A percentile compares a stretch with the other conserved stretches of the same genome.
Conservation (phyloP, 1,140 invertebrate species). For the Melanaphis sacchari region DNA sequence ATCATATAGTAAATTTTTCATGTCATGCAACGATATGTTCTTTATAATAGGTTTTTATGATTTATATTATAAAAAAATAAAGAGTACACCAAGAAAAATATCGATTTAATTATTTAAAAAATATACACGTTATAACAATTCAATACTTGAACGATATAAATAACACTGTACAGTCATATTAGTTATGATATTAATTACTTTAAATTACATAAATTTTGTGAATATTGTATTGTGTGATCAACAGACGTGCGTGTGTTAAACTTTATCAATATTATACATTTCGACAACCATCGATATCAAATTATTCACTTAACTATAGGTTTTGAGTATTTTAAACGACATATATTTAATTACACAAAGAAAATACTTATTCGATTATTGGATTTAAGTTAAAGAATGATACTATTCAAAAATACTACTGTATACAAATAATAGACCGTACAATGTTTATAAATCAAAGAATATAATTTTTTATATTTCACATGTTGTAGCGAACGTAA, state of each 20-base stretch:
- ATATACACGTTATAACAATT: not conserved
- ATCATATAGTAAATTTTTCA: too few relatives aligned
- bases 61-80: not conserved
- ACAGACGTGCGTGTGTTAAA: not conserved
- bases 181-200: not conserved
- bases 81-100: not conserved
- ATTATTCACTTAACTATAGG: not conserved
- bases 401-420: not conserved
- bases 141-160: not conserved
- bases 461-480: not conserved
- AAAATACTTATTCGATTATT: not conserved
- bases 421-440: not conserved
- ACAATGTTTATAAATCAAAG: not conserved
- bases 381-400: not conserved
- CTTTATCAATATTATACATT: not conserved
- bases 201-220: not conserved
- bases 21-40: not conserved
- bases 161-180: not conserved
- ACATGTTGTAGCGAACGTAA: too few relatives aligned
- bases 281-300: not conserved
- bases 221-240: not conserved
- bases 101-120: not conserved
- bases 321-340: not conserved
- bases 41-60: not conserved
- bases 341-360: not conserved